phyloP scores from a whole-genome alignment of 2,888 invertebrate species.

The Troides oblongomaculatus region DNA sequence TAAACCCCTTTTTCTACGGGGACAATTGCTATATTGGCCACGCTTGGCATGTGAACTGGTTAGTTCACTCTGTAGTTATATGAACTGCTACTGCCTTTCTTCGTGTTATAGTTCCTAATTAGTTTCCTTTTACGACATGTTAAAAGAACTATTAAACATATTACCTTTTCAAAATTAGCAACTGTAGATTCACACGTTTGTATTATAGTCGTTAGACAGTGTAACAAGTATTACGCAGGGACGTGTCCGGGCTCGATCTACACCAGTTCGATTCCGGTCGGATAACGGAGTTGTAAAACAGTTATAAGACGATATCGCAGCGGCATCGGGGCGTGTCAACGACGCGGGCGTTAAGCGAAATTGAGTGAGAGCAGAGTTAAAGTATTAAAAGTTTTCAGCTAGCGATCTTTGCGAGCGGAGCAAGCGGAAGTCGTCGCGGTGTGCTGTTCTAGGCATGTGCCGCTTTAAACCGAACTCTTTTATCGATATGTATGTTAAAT shows the following conservation, averaged over 20 bases:
- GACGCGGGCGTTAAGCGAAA: constrained; percentile 69
- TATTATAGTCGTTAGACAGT: background rate
- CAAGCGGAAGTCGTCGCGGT: constrained; percentile 48
- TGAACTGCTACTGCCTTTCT: no score
- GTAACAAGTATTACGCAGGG: background rate
- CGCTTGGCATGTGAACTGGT: no score
- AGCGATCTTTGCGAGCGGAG: constrained; percentile 65
- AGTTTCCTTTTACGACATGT: no score
- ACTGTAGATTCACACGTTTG: background rate
- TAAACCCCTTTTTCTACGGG: no score
- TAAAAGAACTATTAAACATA: no score
- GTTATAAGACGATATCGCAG: constrained; percentile 59
- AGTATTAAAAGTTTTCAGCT: constrained; percentile 79
- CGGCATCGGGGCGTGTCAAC: constrained; percentile 67
- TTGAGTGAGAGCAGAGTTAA: constrained; percentile 79
- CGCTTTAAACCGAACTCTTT: constrained; percentile 24
- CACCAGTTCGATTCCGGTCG: constrained; percentile 25
- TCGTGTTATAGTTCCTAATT: no score
- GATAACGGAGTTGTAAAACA: constrained; percentile 47
- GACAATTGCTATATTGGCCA: no score
- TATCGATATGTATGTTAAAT: constrained; percentile 30
- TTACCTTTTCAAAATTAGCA: background rate
- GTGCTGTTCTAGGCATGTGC: constrained; percentile 33
- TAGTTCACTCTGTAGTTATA: no score
- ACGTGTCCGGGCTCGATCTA: constrained; percentile 1